These are phyloP conservation scores for Holotrichia oblita DNA, from an alignment of 1,140 invertebrate species.

Conservation along the genomic window DNA sequence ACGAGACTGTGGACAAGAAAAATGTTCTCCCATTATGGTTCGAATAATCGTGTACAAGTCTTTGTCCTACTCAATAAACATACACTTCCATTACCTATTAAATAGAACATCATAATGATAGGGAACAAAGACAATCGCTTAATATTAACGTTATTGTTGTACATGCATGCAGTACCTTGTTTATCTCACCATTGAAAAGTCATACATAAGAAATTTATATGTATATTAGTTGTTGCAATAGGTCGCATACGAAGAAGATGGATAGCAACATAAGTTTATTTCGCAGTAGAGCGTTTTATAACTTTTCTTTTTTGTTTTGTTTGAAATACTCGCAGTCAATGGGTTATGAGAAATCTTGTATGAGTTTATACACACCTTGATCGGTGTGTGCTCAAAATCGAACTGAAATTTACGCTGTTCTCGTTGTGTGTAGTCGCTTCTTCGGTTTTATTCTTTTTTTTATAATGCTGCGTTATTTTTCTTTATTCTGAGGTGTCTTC, in stretches of 20 bases:
- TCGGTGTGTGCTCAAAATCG: constrained; percentile 6
- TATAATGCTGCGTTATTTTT: neutral
- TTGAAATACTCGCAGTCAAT: constrained; percentile 27
- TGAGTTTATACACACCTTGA: constrained; percentile 11
- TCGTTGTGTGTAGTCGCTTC: neutral
- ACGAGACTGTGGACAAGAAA: neutral
- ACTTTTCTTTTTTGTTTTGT: constrained; percentile 16
- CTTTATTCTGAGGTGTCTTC: neutral
- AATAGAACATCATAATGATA: constrained; percentile 11
- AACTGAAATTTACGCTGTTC: constrained; percentile 16
- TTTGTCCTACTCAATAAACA: constrained; percentile 12
- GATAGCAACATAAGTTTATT: constrained; percentile 27
- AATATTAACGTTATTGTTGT: constrained; percentile 3
- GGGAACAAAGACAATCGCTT: neutral
- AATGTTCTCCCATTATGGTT: neutral
- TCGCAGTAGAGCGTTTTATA: constrained; percentile 14
- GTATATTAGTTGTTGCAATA: constrained; percentile 28
- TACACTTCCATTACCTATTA: constrained; percentile 8
- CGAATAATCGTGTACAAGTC: neutral
- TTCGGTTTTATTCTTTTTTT: constrained; percentile 5
- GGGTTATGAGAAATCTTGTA: constrained; percentile 13
- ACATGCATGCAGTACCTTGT: neutral
- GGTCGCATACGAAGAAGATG: neutral
- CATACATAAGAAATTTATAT: constrained; percentile 5
- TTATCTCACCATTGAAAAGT: neutral